Base-by-base conservation (phyloP, 2,113 vertebrate genomes). In the Ctenodactylus gundi region DNA sequence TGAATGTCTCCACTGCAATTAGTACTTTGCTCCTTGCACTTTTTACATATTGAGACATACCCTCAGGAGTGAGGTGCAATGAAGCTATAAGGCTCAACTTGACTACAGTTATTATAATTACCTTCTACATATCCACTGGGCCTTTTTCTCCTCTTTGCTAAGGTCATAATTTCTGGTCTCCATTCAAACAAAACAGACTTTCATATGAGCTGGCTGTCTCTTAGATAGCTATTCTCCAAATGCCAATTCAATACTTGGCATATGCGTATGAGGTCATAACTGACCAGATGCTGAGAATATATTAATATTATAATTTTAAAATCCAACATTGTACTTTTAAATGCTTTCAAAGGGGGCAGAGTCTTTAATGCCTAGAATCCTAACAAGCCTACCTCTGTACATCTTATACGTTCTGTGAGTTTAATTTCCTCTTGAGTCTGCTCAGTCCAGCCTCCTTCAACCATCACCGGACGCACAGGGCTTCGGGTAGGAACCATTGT, bases 91-190 rank as follows among this genome's bases (percentile, higher is more conserved):
- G 95, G 94, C 65, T 89, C 94, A 23, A 81, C 97, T 96, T 78
- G 93, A 87, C 68, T 97, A 85, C 62, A 73, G 90, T 97, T 4
- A 53, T 8, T 14, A 36, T 87, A 97, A 97, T 97, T 97, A 96
- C 96, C 93, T 93, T 91, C 87, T 88, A 92, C 55, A 41, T 94
- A 81, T 75, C 91, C 90, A 44, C 60, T 75, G 64, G 83, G 96
- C 67, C 96, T 9, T 87, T 96, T 97, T 95, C 90, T 90, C 96
- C 7, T 96, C 77, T 97, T 82, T 84, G 58, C 60, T 94, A 96
- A 97, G 94, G 93, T 91, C 96, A 90, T 82, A 91, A 95, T 96
- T 98, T 87, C 85, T 96, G 86, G 91, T 90, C 96, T 97, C 76
- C 90, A 80, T 88, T 97, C 96, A 97, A 85, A 94, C 87, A 94